Base-by-base conservation (phyloP, 1,140 invertebrate genomes). In the Calliphora vicina region DNA sequence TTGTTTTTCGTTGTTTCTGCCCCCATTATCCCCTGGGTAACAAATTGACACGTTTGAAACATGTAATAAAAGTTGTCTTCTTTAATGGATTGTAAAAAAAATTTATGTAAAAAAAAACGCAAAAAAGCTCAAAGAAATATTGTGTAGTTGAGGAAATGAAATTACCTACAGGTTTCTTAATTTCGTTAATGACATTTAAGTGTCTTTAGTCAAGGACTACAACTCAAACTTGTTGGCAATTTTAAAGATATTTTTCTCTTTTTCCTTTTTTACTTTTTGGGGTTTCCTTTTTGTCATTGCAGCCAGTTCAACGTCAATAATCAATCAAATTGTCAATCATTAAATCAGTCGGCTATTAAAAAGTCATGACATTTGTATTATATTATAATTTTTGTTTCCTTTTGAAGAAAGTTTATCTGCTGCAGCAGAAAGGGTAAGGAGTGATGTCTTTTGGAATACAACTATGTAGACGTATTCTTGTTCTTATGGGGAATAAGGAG, bases 61-160 rank as follows among this genome's bases (percentile, higher is more conserved):
- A 35, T 42, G 73, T 76, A 76, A 76, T 76, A 76, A 76, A 76
- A 76, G 17, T 76, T 76, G 73, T 76, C 73, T 17, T 76, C 73
- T 76, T 76, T 76, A 76, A 76, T 76, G 73, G 73, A 42, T 76
- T 76, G 73, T 76, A 76, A 76, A 76, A 76, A 76, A 29, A n/a
- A n/a, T n/a, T n/a, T n/a, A 27, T 27, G 25, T 25, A 27, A 29
- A 29, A 29, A 73, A 73, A 15, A 73, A 73, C 13, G 72, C 15
- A 27, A 73, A 76, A 78, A 76, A 35, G 72, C 12, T 45, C 20
- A 20, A 17, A 76, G 4, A 6, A 35, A 76, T 42, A n/a, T 13
- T 20, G 25, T 20, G 6, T 78, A 45, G 27, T 17, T 42, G 12
- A 45, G n/a, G n/a, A 25, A 23, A 78, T 23, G n/a, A 43, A 78